Percentiles rank a stretch among this genome's conserved stretches.
Conservation (phyloP, 2,797 vertebrate genomes). For the Cygnus olor region DNA sequence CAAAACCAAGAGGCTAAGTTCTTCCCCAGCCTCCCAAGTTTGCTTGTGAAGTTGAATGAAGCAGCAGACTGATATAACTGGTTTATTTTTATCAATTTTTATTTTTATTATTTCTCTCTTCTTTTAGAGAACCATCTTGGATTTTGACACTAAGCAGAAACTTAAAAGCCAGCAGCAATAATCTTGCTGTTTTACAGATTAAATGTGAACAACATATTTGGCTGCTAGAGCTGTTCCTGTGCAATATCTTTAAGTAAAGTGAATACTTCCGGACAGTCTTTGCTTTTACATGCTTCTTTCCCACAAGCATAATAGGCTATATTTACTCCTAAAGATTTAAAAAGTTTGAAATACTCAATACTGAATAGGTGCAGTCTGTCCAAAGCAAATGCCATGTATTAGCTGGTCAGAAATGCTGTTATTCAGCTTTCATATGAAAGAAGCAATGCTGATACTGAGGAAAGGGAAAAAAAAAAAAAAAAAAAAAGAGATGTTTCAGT, state of each 20-base stretch:
- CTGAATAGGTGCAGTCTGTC: not conserved
- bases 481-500: not conserved
- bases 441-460: not conserved
- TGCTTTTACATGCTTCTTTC: not conserved
- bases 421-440: not conserved
- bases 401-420: not conserved
- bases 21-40: not conserved
- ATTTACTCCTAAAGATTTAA: constrained; percentile 1
- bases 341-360: not conserved
- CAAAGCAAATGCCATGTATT: not conserved
- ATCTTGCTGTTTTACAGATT: not conserved
- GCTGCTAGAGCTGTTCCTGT: not conserved
- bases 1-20: not conserved
- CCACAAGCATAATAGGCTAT: not conserved
- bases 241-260: not conserved
- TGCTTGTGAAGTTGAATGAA: not conserved
- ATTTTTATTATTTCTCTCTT: not conserved
- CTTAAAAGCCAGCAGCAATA: rapidly evolving
- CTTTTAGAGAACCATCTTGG: not conserved
- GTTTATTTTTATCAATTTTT: not conserved
- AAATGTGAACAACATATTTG: not conserved
- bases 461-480: not conserved
- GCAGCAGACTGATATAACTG: not conserved
- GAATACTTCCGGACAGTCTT: not conserved
- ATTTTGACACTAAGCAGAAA: not conserved